Evolutionary conservation across 2,888 invertebrate species (phyloP), one percentile per base, ranked within the genome.

Genomic region (Diadromus collaris): DNA sequence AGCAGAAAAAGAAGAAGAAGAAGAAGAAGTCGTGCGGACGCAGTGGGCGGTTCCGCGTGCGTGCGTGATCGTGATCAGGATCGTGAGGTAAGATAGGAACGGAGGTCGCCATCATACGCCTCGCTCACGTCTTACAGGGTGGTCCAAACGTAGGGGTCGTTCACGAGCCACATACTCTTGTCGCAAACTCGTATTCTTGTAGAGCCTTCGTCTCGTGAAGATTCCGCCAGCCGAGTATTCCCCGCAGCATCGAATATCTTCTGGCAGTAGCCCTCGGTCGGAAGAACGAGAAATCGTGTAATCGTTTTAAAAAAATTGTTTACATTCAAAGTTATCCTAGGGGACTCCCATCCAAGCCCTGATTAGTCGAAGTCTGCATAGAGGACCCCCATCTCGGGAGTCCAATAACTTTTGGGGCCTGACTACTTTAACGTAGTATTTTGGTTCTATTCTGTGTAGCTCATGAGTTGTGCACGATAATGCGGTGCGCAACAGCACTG

Each of bases 21-120:
- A 58, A 44, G 69, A 54, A 65, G 77, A 77, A 51, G 81, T 83
- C 80, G 83, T 82, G 79, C 81, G 83, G 83, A 85, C 86, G 83
- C 85, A 86, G 88, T 88, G 87, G 86, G 88, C 87, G 87, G 87
- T 88, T 87, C 86, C 83, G 83, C 87, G 86, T 88, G 87, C 88
- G 87, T 88, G 88, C 88, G 86, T 87, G 88, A 87, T 88, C 87
- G 86, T 87, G 88, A 88, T 88, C 88, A 86, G 87, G 88, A 88
- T 88, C 85, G 85, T 82, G 87, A 88, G 85, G 85, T 83, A 82
- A 86, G 87, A 88, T 87, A 87, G 83, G 84, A 60, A 74, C 69
- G 70, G 84, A 82, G 85, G 84, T 85, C 85, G 86, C 85, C 85
- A 85, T 86, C 87, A 83, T 85, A 85, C 86, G 85, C 82, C 81